Conservation (phyloP, 2,888 invertebrate species). For the Teinopalpus imperialis region DNA sequence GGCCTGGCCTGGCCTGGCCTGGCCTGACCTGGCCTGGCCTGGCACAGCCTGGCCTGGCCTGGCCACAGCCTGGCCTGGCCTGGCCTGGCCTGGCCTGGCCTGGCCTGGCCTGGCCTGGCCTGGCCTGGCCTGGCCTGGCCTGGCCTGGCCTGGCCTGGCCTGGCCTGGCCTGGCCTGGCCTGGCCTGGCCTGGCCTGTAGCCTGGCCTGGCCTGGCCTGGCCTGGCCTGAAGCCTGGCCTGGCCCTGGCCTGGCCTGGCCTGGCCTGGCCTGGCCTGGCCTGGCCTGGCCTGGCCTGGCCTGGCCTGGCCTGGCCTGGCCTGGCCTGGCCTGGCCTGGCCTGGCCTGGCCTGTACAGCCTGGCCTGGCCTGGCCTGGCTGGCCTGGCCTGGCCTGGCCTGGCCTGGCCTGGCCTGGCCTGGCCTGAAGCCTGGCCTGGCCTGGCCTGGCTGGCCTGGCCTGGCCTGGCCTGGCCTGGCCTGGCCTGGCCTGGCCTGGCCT, state of each 20-base stretch:
- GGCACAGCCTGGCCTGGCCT: no score
- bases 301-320: constrained; percentile 21
- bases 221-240: no score
- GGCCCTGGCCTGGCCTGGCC: constrained; percentile 18
- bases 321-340: constrained; percentile 22
- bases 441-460: no score
- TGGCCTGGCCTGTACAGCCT: no score
- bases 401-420: constrained; percentile 22
- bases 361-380: no score
- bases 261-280: constrained; percentile 21
- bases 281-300: constrained; percentile 21
- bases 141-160: constrained; percentile 7
- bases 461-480: constrained; percentile 23
- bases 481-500: constrained; percentile 27
- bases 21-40: not conserved
- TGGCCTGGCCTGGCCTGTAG: constrained; percentile 17
- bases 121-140: constrained; percentile 9
- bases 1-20: not conserved
- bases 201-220: no score
- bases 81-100: no score
- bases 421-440: no score
- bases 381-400: constrained; percentile 22
- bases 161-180: constrained; percentile 18
- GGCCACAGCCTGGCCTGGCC: no score
- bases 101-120: constrained; percentile 10